A percentile compares a stretch with the other conserved stretches of the same genome.
Conservation (phyloP, 2,888 invertebrate genomes). For the Pollenia labialis region DNA sequence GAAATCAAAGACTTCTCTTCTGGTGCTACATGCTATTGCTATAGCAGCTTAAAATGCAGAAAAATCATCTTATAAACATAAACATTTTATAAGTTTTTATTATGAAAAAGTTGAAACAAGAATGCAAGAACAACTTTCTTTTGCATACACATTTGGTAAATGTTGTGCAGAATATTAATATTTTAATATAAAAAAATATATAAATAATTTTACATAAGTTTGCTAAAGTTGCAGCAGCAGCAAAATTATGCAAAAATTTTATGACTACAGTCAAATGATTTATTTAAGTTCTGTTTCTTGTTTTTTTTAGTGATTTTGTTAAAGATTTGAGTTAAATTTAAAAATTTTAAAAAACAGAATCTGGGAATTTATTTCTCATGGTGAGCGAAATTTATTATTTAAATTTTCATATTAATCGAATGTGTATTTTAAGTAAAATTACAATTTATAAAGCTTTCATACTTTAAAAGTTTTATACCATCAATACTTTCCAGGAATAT, state of each 20-base stretch:
- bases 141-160: slow-evolving; percentile 46
- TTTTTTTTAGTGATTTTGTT: too few species aligned
- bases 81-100: slow-evolving; percentile 40
- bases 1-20: slow-evolving; percentile 40
- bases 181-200: neutral
- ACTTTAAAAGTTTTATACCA: too few species aligned
- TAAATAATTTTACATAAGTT: neutral
- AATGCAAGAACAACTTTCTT: slow-evolving; percentile 9
- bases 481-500: too few species aligned
- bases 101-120: slow-evolving; percentile 28
- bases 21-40: slow-evolving; percentile 28
- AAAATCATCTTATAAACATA: slow-evolving; percentile 31
- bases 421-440: too few species aligned
- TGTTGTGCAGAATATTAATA: slow-evolving; percentile 63
- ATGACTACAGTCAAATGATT: too few species aligned
- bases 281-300: too few species aligned
- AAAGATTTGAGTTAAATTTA: too few species aligned
- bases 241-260: neutral
- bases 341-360: too few species aligned
- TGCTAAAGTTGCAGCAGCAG: neutral
- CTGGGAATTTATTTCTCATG: too few species aligned
- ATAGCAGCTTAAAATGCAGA: slow-evolving; percentile 4
- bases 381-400: too few species aligned
- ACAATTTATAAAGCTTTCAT: too few species aligned
- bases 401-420: too few species aligned